Evolutionary conservation across 2,888 invertebrate species (phyloP).

Genomic region (Oligia fasciuncula): DNA sequence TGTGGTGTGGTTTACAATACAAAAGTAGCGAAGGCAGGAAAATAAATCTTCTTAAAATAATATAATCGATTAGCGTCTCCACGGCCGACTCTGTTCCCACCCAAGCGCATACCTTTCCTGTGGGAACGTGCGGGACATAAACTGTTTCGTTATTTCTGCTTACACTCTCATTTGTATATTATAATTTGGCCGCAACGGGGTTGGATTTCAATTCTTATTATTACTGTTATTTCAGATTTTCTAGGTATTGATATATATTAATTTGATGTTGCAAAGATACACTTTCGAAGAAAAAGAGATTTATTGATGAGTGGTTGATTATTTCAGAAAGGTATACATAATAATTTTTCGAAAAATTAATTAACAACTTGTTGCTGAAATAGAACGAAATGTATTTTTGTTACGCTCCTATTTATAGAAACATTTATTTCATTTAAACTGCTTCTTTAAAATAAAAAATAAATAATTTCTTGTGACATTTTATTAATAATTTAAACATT

Average conservation of each 20-base stretch:
- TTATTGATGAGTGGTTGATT: neutral
- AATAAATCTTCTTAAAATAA: constrained; percentile 11
- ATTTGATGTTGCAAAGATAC: neutral
- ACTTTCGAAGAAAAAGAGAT: neutral
- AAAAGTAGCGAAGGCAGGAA: neutral
- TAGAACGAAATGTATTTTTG: neutral
- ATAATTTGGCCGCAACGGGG: constrained; percentile 85
- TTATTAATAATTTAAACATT: neutral
- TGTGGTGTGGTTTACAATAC: neutral
- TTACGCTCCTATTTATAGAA: neutral
- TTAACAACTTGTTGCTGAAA: neutral
- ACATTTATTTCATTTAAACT: neutral
- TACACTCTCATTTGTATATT: constrained; percentile 89
- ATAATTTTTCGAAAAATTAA: neutral
- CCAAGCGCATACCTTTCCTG: constrained; percentile 88
- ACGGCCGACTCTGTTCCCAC: constrained; percentile 67
- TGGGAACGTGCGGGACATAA: constrained; percentile 89
- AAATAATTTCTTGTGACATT: neutral
- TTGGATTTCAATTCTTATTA: constrained; percentile 80
- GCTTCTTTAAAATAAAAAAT: neutral
- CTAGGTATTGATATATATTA: neutral
- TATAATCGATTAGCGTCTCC: constrained; percentile 67
- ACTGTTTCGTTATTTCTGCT: constrained; percentile 90
- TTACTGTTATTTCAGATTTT: constrained; percentile 67
- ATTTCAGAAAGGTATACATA: neutral